Evolutionary conservation across 2,797 vertebrate genomes (phyloP).

Genomic region (Remorina albescens): DNA sequence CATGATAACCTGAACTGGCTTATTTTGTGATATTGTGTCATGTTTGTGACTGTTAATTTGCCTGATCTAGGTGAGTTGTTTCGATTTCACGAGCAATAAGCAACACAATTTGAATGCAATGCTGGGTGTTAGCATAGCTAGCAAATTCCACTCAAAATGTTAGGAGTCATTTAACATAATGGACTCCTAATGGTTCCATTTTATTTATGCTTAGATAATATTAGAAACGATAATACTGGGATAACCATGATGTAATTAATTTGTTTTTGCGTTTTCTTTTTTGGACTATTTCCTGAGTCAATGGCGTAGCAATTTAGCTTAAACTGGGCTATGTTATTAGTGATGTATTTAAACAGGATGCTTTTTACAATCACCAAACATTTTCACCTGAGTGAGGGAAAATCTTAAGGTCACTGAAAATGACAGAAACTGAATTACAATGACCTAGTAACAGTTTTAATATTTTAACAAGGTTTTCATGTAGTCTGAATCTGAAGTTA

Average conservation of each 20-base stretch:
- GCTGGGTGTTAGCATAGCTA: neutral
- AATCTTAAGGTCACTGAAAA: constrained; percentile 23
- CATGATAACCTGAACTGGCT: neutral
- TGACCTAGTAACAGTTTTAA: neutral
- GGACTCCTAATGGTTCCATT: neutral
- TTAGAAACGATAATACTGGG: neutral
- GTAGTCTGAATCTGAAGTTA: neutral
- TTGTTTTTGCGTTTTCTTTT: neutral
- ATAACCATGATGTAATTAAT: neutral
- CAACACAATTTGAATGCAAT: neutral
- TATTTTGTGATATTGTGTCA: neutral
- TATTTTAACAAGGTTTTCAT: neutral
- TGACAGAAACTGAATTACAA: neutral
- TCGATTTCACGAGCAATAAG: neutral
- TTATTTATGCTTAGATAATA: neutral
- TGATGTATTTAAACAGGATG: neutral
- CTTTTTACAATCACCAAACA: neutral
- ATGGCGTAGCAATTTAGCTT: neutral
- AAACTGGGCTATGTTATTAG: neutral
- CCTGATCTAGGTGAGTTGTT: neutral
- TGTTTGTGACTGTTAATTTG: neutral
- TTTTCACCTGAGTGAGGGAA: neutral
- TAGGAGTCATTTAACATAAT: neutral
- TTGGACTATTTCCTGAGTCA: neutral
- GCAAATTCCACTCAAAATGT: neutral